Percentiles rank a stretch among this genome's conserved stretches.
phyloP scores from a whole-genome alignment of 2,797 vertebrate species.

The Echiichthys vipera region DNA sequence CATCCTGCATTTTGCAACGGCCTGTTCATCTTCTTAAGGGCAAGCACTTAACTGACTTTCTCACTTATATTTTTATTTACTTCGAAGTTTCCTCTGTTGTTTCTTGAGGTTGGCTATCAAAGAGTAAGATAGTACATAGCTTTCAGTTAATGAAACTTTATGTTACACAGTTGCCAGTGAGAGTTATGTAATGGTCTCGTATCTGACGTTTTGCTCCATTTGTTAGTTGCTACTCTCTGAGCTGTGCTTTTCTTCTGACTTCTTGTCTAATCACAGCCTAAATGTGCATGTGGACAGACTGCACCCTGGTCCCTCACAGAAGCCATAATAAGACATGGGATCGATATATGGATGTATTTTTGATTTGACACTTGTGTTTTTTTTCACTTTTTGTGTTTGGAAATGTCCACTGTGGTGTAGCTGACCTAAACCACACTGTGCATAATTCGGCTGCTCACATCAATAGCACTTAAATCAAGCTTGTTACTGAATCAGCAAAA shows the following conservation, averaged over 20 bases:
- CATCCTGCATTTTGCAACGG: neutral
- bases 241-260: neutral
- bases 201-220: neutral
- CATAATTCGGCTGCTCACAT: conserved; percentile 62
- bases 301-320: conserved; percentile 5
- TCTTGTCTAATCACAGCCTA: neutral
- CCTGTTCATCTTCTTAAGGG: neutral
- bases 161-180: conserved; percentile 4
- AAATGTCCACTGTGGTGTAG: conserved; percentile 5
- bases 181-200: neutral
- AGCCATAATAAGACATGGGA: neutral
- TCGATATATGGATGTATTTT: conserved; percentile 1
- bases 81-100: neutral
- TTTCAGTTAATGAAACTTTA: neutral
- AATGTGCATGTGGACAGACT: conserved; percentile 2
- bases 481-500: conserved; percentile 61
- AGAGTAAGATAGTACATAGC: neutral
- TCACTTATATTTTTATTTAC: neutral
- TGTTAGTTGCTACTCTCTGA: neutral
- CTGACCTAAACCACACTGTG: conserved; percentile 34
- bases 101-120: neutral
- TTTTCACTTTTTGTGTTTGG: conserved; percentile 11
- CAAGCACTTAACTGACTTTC: neutral
- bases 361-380: neutral
- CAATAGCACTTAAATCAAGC: conserved; percentile 61